Evolutionary conservation across 2,797 vertebrate genomes (phyloP).

Genomic region (Paratrypauchen microcephalus): DNA sequence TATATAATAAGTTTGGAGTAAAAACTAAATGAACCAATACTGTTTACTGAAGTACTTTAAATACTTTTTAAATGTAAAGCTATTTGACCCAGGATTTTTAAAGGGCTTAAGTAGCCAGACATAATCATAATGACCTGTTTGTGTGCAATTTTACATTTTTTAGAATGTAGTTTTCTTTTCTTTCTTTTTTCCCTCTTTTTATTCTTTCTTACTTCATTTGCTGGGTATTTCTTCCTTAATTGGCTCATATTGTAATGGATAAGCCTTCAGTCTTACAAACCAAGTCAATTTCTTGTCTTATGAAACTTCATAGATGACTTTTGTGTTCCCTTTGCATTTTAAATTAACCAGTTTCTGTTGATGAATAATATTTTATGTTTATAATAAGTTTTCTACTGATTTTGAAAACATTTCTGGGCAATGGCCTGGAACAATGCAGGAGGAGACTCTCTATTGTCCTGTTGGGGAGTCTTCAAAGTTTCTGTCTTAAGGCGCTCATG

Average conservation of each 20-base stretch:
- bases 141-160: neutral
- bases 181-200: neutral
- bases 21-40: neutral
- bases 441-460: slow-evolving; percentile 50
- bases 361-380: neutral
- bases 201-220: neutral
- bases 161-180: neutral
- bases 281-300: neutral
- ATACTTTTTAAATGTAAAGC: neutral
- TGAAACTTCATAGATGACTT: neutral
- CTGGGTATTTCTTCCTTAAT: neutral
- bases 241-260: neutral
- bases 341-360: neutral
- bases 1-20: neutral
- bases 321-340: neutral
- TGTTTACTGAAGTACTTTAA: neutral
- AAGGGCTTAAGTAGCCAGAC: neutral
- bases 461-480: slow-evolving; percentile 32
- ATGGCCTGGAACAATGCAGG: slow-evolving; percentile 14
- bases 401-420: neutral
- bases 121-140: neutral
- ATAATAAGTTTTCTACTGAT: neutral
- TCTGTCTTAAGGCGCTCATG: slow-evolving; percentile 47
- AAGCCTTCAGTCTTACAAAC: neutral
- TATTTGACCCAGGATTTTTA: neutral